Base-by-base conservation (phyloP, 1,140 invertebrate species). In the Musca domestica region DNA sequence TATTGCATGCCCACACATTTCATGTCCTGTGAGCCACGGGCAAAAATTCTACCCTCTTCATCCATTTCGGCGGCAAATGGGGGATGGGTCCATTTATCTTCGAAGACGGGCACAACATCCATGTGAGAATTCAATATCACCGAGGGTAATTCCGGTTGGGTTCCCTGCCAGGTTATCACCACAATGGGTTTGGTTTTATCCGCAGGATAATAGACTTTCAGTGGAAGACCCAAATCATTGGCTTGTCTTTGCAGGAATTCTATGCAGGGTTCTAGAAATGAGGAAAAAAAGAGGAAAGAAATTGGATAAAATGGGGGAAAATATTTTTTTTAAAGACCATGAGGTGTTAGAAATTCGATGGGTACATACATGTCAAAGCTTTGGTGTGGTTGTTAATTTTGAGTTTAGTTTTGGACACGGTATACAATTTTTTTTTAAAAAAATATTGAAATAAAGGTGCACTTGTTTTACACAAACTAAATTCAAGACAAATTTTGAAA, bases 61-160 rank as follows among this genome's bases (percentile, higher is more conserved):
- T 91, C 89, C 65, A 93, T 86, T 27, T 88, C 80, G 1, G 89
- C 93, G 52, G 81, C 85, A 77, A 95, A 95, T 1, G 93, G 93
- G 17, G 82, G 83, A 66, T 87, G 82, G 0, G 77, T 86, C 87
- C 87, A 89, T 63, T 85, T 86, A 61, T 87, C 84, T 0, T 83
- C 80, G 78, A 88, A 92, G 1, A 93, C 92, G 19, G 93, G 92
- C 10, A 95, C 94, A 27, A 95, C 93, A 84, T 95, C 94, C 83
- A 91, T 95, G 75, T 95, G 94, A 51, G 91, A 94, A 74, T 95
- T 95, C 1, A 95, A 83, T 15, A 94, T 74, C 54, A 95, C 82
- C 1, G 90, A 83, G 19, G 88, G 86, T 49, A 91, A 77, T 17
- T 82, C 73, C 2, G 91, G 88, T 49, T 92, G 83, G 1, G 73